phyloP scores from a whole-genome alignment of 2,113 vertebrate genomes.

The Dasyprocta punctata region DNA sequence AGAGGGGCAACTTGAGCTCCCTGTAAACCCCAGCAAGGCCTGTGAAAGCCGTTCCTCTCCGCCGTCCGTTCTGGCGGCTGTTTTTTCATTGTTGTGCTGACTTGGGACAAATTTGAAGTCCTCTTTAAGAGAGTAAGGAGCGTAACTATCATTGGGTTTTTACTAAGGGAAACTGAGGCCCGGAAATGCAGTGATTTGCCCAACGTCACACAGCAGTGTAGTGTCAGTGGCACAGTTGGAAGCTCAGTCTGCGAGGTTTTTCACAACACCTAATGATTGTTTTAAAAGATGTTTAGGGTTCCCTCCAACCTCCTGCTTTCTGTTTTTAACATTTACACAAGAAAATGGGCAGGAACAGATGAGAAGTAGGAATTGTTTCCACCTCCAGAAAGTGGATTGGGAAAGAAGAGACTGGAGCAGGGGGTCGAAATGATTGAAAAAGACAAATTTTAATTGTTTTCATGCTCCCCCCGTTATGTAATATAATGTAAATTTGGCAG shows the following conservation, averaged over 20 bases:
- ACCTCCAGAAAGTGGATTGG: not conserved
- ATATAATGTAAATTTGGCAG: constrained; percentile 30
- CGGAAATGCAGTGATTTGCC: not conserved
- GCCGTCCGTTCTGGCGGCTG: not conserved
- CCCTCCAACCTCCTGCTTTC: not conserved
- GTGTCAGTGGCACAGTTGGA: not conserved
- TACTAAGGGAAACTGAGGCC: constrained; percentile 32
- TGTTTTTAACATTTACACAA: constrained; percentile 38
- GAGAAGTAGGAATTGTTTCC: constrained; percentile 26
- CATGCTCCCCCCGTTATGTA: not conserved
- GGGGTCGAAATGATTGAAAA: constrained; percentile 41
- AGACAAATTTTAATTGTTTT: constrained; percentile 40
- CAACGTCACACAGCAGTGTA: not conserved
- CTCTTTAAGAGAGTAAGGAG: not conserved
- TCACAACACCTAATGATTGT: not conserved
- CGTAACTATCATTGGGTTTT: not conserved
- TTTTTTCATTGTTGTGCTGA: not conserved
- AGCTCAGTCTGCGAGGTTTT: not conserved
- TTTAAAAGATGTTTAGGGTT: not conserved
- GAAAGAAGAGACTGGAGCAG: constrained; percentile 19
- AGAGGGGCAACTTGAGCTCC: not conserved
- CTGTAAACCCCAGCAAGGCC: not conserved
- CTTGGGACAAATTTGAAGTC: not conserved
- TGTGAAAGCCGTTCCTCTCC: not conserved
- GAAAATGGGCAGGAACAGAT: constrained; percentile 9